Base-by-base conservation (phyloP, 1,140 invertebrate genomes). In the Ctenoplectra terminalis region DNA sequence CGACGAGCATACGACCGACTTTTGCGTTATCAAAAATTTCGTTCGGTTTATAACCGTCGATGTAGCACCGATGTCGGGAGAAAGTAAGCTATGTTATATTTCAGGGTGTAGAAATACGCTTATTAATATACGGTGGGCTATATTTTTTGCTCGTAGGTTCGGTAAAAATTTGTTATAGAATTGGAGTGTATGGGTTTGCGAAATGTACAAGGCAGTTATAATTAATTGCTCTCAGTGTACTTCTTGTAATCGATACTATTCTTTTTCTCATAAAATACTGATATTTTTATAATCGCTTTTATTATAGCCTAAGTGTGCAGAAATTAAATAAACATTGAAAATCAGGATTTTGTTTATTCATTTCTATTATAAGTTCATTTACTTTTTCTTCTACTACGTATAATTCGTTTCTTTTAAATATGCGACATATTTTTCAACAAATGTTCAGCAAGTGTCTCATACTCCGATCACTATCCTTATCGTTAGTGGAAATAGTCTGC, bases 261-360 rank as follows among this genome's bases (percentile, higher is more conserved):
- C 56, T 78, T 56, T 77, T 69, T 56, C 37, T 43, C 46, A 64
- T 76, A 43, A 56, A 58, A 70, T 70, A 77, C 17, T 70, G 29
- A 67, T 77, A 71, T 71, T 79, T 79, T 71, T 79, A 71, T 79
- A 79, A 79, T 48, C 67, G 40, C 76, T 61, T 61, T 71, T 71
- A 79, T 72, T 71, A 72, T 48, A 43, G 56, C 56, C 66, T 56
- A 71, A 78, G 31, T 69, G 52, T 70, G 52, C 76, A 46, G 31
- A 71, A 79, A 72, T 71, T 40, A 60, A 79, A 79, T 79, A 79
- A 79, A 72, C n/a, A 58, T 56, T 79, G 67, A 61, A 61, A 79
- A 79, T 79, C 66, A 79, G 43, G 54, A 71, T 71, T 79, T 29
- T 23, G 43, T 79, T 74, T 61, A 63, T 63, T 79, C 46, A 70